Evolutionary conservation across 2,888 invertebrate species (phyloP).

Genomic region (Caradrina kadenii): DNA sequence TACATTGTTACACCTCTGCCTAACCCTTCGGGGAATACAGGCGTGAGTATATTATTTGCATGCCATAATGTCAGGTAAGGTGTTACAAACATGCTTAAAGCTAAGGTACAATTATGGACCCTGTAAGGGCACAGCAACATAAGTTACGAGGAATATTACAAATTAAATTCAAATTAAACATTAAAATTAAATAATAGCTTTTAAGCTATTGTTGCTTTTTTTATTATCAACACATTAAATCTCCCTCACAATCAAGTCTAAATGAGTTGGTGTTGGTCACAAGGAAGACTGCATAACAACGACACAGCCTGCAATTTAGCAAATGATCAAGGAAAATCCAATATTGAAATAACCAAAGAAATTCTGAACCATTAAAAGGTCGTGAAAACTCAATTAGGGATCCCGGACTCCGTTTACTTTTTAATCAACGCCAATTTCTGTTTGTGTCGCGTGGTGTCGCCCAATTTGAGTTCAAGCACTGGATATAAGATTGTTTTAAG

Average conservation of each 20-base stretch:
- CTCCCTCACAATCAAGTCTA: background rate
- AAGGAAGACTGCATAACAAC: constrained; percentile 14
- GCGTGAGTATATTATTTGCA: too few species aligned
- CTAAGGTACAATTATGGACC: too few species aligned
- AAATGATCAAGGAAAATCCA: constrained; percentile 55
- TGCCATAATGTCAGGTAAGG: too few species aligned
- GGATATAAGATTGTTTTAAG: constrained; percentile 45
- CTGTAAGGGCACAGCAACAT: too few species aligned
- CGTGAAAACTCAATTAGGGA: constrained; percentile 64
- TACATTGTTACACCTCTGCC: too few species aligned
- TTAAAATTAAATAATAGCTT: too few species aligned
- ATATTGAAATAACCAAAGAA: constrained; percentile 46
- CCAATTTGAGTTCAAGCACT: constrained; percentile 40
- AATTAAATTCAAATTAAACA: too few species aligned
- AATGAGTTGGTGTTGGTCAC: constrained; percentile 14
- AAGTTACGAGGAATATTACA: too few species aligned
- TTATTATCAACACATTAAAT: constrained; percentile 28
- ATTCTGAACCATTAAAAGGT: constrained; percentile 58
- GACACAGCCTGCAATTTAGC: constrained; percentile 29
- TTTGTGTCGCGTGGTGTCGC: constrained; percentile 38
- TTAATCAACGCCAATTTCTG: constrained; percentile 55
- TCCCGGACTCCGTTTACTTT: constrained; percentile 41
- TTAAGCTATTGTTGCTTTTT: background rate
- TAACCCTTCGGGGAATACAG: too few species aligned
- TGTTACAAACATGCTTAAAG: too few species aligned